phyloP scores from a whole-genome alignment of 2,797 vertebrate genomes.

The Aplochiton taeniatus region DNA sequence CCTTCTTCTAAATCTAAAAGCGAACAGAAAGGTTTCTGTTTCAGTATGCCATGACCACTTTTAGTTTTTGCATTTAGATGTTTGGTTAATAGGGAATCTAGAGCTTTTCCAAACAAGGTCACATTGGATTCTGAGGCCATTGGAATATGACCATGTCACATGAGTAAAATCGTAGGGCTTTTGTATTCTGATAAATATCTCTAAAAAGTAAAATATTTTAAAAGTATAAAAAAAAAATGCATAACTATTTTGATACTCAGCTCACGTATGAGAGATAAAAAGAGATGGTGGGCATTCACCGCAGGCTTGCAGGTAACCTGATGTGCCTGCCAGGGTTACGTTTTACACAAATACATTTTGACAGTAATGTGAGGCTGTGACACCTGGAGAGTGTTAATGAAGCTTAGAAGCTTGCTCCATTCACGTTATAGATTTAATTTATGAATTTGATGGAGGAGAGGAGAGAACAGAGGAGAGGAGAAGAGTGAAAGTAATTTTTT shows the following conservation, averaged over 20 bases:
- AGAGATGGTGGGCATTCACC: not conserved
- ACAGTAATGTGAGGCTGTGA: not conserved
- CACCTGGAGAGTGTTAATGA: constrained; percentile 9
- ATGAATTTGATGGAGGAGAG: not conserved
- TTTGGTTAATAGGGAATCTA: too few species aligned
- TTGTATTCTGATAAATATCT: too few species aligned
- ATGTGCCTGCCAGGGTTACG: not conserved
- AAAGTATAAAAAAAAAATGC: too few species aligned
- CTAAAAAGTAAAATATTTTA: too few species aligned
- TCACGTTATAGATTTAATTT: not conserved
- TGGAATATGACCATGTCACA: too few species aligned
- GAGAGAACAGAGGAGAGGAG: not conserved
- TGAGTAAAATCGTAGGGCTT: too few species aligned
- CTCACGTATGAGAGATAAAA: not conserved
- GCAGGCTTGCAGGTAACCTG: not conserved
- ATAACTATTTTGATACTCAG: not conserved
- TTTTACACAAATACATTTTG: not conserved
- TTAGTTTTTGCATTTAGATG: too few species aligned
- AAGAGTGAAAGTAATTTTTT: not conserved
- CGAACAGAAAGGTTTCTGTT: too few species aligned
- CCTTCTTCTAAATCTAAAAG: too few species aligned
- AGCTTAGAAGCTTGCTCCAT: not conserved
- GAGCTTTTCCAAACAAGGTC: too few species aligned
- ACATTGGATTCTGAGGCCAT: too few species aligned
- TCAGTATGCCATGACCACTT: too few species aligned